Conservation (phyloP, 2,888 invertebrate genomes). For the Drosophila villosipedis region DNA sequence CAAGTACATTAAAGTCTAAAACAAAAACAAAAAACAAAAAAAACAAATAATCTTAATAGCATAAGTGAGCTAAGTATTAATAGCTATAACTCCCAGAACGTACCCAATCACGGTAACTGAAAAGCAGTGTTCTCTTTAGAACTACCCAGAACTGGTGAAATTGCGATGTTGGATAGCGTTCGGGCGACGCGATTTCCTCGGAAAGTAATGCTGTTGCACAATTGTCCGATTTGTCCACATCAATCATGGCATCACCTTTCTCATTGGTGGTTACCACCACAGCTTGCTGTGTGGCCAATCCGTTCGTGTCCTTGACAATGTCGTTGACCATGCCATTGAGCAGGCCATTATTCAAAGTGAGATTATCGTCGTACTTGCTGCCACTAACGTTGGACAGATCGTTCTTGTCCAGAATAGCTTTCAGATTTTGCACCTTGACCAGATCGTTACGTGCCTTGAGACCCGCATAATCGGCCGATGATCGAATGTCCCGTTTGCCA, state of each 20-base stretch:
- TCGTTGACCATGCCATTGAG: constrained; percentile 88
- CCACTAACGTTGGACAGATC: constrained; percentile 84
- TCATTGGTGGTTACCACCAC: constrained; percentile 76
- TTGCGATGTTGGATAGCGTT: constrained; percentile 93
- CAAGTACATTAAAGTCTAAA: constrained; percentile 96
- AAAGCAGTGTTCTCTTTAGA: constrained; percentile 92
- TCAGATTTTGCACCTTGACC: constrained; percentile 86
- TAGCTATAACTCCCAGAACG: constrained; percentile 62
- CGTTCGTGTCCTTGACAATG: constrained; percentile 85
- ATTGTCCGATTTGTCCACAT: constrained; percentile 89
- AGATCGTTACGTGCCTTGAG: constrained; percentile 86
- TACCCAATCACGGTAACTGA: constrained; percentile 96
- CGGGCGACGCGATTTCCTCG: constrained; percentile 88
- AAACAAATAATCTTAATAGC: background rate
- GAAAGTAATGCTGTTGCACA: constrained; percentile 90
- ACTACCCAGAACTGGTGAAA: constrained; percentile 94
- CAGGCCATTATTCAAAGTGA: constrained; percentile 84
- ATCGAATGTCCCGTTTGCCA: constrained; percentile 92
- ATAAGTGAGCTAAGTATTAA: background rate
- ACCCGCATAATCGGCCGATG: constrained; percentile 89
- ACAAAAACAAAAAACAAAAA: background rate
- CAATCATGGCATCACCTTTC: constrained; percentile 84
- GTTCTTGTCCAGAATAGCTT: constrained; percentile 86
- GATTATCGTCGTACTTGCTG: constrained; percentile 82
- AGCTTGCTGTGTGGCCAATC: constrained; percentile 21